phyloP scores from a whole-genome alignment of 35 echinoderm and acorn worm species.

The Lytechinus variegatus region DNA sequence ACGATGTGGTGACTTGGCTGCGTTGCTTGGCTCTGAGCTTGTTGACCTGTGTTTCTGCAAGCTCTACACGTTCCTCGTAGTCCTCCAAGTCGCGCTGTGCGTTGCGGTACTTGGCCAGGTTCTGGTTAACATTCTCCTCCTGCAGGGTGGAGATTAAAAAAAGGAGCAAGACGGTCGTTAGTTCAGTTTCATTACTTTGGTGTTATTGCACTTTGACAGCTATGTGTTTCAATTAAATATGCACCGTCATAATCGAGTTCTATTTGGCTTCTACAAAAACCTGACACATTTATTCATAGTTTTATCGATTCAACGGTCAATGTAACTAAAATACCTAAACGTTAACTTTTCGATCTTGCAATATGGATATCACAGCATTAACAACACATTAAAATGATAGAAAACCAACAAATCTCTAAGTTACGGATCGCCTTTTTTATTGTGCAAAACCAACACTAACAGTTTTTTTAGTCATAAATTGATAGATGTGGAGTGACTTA shows the following conservation, averaged over 20 bases:
- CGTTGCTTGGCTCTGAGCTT: slow-evolving; percentile 93
- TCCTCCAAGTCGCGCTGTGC: slow-evolving; percentile 87
- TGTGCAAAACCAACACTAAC: background rate
- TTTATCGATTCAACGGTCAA: too few species aligned
- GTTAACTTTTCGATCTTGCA: too few species aligned
- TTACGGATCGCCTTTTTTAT: background rate
- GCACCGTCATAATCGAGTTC: too few species aligned
- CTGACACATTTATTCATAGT: too few species aligned
- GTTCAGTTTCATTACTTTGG: background rate
- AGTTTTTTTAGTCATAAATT: background rate
- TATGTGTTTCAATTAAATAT: background rate
- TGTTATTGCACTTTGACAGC: background rate
- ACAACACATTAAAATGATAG: too few species aligned
- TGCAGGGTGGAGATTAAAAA: slow-evolving; percentile 43
- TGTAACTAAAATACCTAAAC: too few species aligned
- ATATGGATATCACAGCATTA: background rate
- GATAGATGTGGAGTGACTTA: slow-evolving; percentile 62
- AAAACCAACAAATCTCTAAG: background rate
- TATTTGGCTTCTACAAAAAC: too few species aligned
- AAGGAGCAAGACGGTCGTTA: background rate
- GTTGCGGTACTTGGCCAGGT: slow-evolving; percentile 87
- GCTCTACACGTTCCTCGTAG: slow-evolving; percentile 95
- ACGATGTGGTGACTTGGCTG: slow-evolving; percentile 61
- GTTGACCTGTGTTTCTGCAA: slow-evolving; percentile 83
- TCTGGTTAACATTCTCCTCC: slow-evolving; percentile 91